These are phyloP conservation scores for Lophura swinhoii DNA, from an alignment of 2,797 vertebrate genomes.

Conservation along the genomic window DNA sequence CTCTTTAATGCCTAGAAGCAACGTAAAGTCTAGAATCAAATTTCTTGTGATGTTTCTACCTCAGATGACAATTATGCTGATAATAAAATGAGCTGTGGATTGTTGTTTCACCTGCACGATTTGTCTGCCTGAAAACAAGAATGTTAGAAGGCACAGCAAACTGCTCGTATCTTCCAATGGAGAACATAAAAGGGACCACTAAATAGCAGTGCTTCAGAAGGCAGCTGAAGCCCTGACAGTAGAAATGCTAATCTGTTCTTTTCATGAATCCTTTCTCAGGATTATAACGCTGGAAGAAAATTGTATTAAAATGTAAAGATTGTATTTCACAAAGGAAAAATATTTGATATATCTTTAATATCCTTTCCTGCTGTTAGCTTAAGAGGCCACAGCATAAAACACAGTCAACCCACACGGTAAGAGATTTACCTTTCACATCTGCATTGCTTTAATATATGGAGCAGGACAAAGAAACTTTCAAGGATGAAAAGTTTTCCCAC, in stretches of 20 bases:
- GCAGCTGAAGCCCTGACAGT: not conserved
- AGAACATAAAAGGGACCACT: constrained; percentile 33
- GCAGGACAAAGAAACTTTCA: constrained; percentile 2
- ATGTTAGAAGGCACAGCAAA: not conserved
- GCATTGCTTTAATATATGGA: not conserved
- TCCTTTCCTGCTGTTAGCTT: constrained; percentile 37
- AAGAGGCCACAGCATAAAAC: constrained; percentile 24
- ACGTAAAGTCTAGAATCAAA: constrained; percentile 31
- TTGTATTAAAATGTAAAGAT: not conserved
- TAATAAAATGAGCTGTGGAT: constrained; percentile 21
- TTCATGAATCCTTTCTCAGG: not conserved
- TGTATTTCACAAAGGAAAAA: constrained; percentile 8
- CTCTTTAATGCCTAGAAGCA: not conserved
- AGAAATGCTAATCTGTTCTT: not conserved
- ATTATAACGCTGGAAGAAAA: not conserved
- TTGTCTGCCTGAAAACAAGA: constrained; percentile 20
- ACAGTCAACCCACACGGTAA: not conserved
- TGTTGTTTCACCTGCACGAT: not conserved
- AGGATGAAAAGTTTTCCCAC: constrained; percentile 23
- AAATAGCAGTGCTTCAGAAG: not conserved
- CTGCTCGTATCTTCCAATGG: not conserved
- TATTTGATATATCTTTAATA: constrained; percentile 9
- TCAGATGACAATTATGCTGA: not conserved
- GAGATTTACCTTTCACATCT: constrained; percentile 40
- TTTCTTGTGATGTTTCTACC: not conserved